Evolutionary conservation across 2,113 vertebrate genomes (phyloP), one percentile per base, ranked within the genome.

Genomic region (Lagopus leucura): DNA sequence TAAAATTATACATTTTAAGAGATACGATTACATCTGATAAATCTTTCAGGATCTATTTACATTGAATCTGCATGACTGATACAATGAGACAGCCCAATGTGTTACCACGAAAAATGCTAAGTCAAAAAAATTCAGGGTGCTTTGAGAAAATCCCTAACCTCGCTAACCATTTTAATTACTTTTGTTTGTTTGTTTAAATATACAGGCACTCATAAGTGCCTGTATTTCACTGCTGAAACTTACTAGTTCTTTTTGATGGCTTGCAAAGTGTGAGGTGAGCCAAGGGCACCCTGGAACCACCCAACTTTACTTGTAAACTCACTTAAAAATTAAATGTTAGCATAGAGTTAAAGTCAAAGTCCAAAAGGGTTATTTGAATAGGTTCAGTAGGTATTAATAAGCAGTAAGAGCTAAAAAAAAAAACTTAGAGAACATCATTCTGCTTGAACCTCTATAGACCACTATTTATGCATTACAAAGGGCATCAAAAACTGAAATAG

Each of bases 101-200:
- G 54, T 57, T 91, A 94, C 90, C 78, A 47, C 74, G 66, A 96
- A 86, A 82, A 84, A 48, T 40, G 42, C 52, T 93, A 94, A 88
- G 73, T 60, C 57, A 65, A 93, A 87, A 65, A 91, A 92, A 84
- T 86, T 93, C 73, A 88, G 71, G 91, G 30, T 70, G 83, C 85
- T 92, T 71, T 77, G 71, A 89, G 83, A 38, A 89, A 95, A 89
- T 12, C 34, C 32, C 45, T 64, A 70, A 63, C 65, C 60, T 85
- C 78, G 88, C 24, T 88, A 88, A 93, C 74, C 47, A 77, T 86
- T 95, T 97, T 93, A 96, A 96, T 97, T 92, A 83, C 67, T 50
- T 50, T 12, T 38, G 38, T 50, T 50, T 70, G 87, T 93, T 93
- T 93, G 95, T 96, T 94, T 93, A 92, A 96, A 95, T 43, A 88